A percentile compares a stretch with the other conserved stretches of the same genome.
These are phyloP conservation scores for Vombatus ursinus DNA, from an alignment of 2,113 vertebrate species.

Conservation along the genomic window DNA sequence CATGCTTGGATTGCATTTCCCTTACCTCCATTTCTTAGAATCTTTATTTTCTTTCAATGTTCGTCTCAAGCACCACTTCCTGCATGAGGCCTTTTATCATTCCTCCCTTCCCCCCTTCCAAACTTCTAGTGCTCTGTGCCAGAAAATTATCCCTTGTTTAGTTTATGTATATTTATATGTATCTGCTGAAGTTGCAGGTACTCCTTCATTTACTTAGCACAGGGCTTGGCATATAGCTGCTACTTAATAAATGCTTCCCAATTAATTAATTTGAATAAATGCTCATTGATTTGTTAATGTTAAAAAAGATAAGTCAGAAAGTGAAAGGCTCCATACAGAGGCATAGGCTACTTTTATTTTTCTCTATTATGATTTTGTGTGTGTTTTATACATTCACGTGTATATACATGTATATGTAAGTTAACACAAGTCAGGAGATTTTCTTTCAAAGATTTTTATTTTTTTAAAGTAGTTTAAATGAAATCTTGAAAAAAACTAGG, in stretches of 20 bases:
- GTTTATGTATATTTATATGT: background rate
- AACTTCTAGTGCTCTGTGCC: background rate
- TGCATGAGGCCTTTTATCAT: background rate
- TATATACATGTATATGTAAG: background rate
- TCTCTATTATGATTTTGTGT: background rate
- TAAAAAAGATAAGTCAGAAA: background rate
- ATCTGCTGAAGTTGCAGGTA: background rate
- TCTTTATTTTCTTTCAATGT: background rate
- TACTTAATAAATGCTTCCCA: background rate
- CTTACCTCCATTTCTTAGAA: background rate
- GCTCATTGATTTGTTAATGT: background rate
- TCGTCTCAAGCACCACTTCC: background rate
- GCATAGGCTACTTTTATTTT: background rate
- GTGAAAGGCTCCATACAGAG: background rate
- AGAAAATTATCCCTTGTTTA: background rate
- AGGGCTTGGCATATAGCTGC: background rate
- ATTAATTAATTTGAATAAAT: background rate
- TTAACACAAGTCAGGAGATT: background rate
- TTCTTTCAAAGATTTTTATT: background rate
- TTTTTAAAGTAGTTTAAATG: background rate
- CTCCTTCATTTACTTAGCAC: background rate
- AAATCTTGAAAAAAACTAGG: background rate
- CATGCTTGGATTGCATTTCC: background rate
- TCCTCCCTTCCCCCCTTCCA: background rate
- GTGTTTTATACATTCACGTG: background rate